Percentiles rank a stretch among this genome's conserved stretches.
Conservation (phyloP, 1,140 invertebrate species). For the Myzus persicae region DNA sequence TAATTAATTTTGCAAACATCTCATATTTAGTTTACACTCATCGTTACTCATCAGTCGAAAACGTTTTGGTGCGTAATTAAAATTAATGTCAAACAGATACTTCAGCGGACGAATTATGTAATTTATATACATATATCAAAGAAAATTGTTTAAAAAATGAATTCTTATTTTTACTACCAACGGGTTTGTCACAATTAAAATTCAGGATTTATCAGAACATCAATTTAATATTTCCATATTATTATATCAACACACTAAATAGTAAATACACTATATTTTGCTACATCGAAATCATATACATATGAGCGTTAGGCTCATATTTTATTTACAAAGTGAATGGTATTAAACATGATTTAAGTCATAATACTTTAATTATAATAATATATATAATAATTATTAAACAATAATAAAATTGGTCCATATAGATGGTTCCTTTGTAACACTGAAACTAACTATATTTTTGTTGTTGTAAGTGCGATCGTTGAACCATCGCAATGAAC, state of each 20-base stretch:
- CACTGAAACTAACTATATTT: background rate
- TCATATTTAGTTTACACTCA: no score
- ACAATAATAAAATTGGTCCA: no score
- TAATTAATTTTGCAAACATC: no score
- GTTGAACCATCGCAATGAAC: background rate
- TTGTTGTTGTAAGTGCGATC: background rate
- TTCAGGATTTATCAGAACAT: background rate
- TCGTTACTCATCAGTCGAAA: no score
- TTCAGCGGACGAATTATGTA: background rate
- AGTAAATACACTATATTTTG: background rate
- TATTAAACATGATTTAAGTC: background rate
- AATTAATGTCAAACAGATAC: background rate
- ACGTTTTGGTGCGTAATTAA: background rate
- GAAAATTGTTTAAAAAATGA: background rate
- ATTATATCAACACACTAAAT: background rate
- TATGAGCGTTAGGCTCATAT: background rate
- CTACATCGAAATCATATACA: background rate
- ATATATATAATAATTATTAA: no score
- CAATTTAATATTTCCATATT: background rate
- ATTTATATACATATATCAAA: background rate
- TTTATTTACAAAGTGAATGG: background rate
- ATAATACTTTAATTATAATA: background rate
- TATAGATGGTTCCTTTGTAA: background rate
- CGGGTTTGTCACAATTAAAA: background rate
- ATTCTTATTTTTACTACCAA: background rate